Evolutionary conservation across 2,113 vertebrate species (phyloP).

Genomic region (Sterrhoptilus dennistouni): DNA sequence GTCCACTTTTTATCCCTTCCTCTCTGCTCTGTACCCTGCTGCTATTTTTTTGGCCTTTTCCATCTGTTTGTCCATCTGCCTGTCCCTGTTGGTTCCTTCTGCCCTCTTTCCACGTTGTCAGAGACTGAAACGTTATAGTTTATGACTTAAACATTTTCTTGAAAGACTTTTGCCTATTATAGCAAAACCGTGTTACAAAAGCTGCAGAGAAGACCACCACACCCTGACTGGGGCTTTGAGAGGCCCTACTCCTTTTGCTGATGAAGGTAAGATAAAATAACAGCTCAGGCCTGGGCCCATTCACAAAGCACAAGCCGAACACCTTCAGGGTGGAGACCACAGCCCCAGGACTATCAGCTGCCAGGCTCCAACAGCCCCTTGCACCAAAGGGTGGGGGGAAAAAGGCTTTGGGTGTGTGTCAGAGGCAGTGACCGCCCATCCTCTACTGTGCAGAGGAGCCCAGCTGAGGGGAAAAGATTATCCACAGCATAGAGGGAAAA

Average conservation of each 20-base stretch:
- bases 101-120: neutral
- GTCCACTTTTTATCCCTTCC: neutral
- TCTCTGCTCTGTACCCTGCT: neutral
- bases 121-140: neutral
- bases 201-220: neutral
- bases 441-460: neutral
- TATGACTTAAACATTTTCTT: neutral
- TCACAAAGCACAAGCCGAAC: neutral
- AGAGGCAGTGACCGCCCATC: neutral
- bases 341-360: neutral
- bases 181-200: neutral
- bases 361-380: neutral
- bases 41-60: neutral
- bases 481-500: neutral
- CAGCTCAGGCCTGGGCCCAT: neutral
- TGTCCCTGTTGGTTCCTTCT: neutral
- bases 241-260: neutral
- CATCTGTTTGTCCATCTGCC: neutral
- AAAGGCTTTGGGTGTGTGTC: neutral
- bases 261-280: neutral
- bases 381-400: neutral
- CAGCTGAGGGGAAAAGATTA: neutral
- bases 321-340: neutral
- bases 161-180: neutral
- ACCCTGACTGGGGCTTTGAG: neutral